Conservation (phyloP, 2,888 invertebrate species). For the Aradus depressus region DNA sequence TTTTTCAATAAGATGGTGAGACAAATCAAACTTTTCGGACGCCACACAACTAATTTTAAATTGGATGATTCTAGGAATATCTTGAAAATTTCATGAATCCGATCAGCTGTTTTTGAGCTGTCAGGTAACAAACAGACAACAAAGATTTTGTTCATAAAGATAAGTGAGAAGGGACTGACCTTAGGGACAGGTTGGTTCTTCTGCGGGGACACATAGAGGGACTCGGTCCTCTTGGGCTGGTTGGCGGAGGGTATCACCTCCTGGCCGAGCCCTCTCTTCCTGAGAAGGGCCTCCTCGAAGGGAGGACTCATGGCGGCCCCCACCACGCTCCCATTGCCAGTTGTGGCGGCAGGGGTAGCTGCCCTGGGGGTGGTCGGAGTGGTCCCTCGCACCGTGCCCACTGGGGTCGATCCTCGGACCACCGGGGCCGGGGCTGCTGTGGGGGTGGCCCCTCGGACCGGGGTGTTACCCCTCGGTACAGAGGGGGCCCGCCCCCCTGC, state of each 20-base stretch:
- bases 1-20: no score
- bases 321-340: constrained; percentile 53
- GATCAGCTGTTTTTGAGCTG: no score
- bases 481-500: constrained; percentile 21
- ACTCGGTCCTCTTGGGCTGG: constrained; percentile 84
- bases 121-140: no score
- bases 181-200: constrained; percentile 31
- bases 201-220: constrained; percentile 61
- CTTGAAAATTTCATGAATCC: no score
- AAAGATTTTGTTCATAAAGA: background rate
- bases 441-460: constrained; percentile 10
- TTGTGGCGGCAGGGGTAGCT: constrained; percentile 7
- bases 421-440: no score
- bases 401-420: constrained; percentile 3
- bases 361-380: constrained; percentile 13
- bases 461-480: constrained; percentile 19
- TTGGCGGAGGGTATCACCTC: constrained; percentile 79
- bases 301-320: constrained; percentile 51
- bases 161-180: constrained; percentile 25
- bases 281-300: constrained; percentile 70
- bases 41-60: no score
- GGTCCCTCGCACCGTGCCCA: constrained; percentile 8
- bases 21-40: no score
- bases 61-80: no score
- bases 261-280: constrained; percentile 66